Evolutionary conservation across 2,797 vertebrate genomes (phyloP), one percentile per base, ranked within the genome.

Genomic region (Geotria australis): DNA sequence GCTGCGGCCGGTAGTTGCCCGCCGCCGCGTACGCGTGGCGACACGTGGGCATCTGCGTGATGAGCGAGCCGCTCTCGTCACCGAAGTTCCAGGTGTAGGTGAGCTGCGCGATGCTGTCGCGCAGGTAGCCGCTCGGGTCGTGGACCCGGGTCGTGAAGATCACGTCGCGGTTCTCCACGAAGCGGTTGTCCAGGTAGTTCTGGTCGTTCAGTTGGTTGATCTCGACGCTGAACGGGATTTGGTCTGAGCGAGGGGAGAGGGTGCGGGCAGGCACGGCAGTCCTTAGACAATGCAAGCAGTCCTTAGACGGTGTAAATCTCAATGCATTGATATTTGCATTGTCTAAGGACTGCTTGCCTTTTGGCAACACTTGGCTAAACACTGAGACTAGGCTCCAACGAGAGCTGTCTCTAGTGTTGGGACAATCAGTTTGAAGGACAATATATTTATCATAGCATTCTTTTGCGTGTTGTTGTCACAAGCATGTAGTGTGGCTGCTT

Each of bases 81-180:
- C 72, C 74, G 1, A 86, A 95, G 63, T 79, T 74, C 86, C 86
- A 96, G 58, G 76, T 76, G 68, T 79, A 96, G 64, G 76, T 70
- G 47, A 94, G 65, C 47, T 70, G 64, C 1, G 85, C 81, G 24
- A 38, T 5, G 24, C 24, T 38, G 2, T 70, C 70, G 56, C 79
- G 83, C 53, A 96, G 76, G 60, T 86, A 96, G 59, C 74, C 60
- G 48, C 83, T 85, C 62, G 89, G 89, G 63, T 96, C 89, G 0
- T 96, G 83, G 48, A 94, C 63, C 60, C 70, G 68, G 58, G 81
- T 79, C 3, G 69, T 66, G 60, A 91, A 89, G 4, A 68, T 64
- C 45, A 94, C 73, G 10, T 86, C 79, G 3, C 77, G 72, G 14
- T 74, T 77, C 57, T 75, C 73, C 64, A 83, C 73, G 66, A 85